Conservation (phyloP, 1,140 invertebrate species). For the Apis florea region DNA sequence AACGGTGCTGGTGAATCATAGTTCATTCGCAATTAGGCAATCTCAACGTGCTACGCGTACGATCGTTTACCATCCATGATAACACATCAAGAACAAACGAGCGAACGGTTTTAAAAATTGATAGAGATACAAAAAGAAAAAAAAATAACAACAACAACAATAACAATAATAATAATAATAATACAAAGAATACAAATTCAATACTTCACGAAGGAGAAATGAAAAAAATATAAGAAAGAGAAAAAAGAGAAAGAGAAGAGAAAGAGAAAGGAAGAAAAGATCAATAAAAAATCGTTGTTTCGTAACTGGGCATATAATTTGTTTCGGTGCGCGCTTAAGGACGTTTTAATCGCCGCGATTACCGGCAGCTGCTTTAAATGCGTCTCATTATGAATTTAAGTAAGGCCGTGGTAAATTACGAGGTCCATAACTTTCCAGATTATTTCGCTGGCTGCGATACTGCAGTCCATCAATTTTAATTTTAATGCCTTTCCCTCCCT, state of each 20-base stretch:
- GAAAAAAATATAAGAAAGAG: too few relatives aligned
- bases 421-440: slow-evolving; percentile 66
- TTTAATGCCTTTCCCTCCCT: slow-evolving; percentile 53
- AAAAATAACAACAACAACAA: too few relatives aligned
- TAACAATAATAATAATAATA: too few relatives aligned
- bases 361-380: slow-evolving; percentile 73
- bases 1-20: slow-evolving; percentile 10
- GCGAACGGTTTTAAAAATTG: not conserved
- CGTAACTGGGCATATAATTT: slow-evolving; percentile 39
- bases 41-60: not conserved
- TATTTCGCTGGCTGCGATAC: slow-evolving; percentile 58
- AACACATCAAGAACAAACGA: slow-evolving; percentile 7
- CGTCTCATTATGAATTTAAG: slow-evolving; percentile 69
- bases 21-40: not conserved
- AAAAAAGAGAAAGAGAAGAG: not conserved
- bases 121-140: too few relatives aligned
- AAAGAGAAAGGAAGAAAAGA: not conserved
- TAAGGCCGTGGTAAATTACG: slow-evolving; percentile 65
- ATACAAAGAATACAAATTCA: too few relatives aligned
- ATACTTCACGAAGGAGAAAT: not conserved
- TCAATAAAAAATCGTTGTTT: slow-evolving; percentile 26
- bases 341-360: slow-evolving; percentile 72
- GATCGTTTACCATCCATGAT: not conserved
- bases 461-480: slow-evolving; percentile 64
- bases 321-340: slow-evolving; percentile 58